Percentiles rank a stretch among this genome's conserved stretches.
Conservation (phyloP, 2,797 vertebrate genomes). For the Eospalax fontanierii region DNA sequence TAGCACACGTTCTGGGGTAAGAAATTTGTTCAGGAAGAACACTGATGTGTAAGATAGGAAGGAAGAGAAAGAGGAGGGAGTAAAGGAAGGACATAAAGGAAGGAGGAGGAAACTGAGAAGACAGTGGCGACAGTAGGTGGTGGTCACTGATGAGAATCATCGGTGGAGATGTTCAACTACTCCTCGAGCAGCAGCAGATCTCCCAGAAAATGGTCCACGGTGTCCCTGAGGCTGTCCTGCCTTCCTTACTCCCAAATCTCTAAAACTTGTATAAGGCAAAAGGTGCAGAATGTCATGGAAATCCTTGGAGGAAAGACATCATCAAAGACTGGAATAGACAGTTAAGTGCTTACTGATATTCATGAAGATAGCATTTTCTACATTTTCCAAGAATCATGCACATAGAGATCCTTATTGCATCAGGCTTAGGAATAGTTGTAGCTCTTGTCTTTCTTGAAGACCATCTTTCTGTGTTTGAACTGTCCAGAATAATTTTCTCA, state of each 20-base stretch:
- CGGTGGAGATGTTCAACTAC: neutral
- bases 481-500: neutral
- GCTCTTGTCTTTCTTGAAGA: slow-evolving; percentile 43
- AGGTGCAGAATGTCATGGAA: neutral
- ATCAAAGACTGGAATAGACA: neutral
- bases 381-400: neutral
- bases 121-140: neutral
- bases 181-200: neutral
- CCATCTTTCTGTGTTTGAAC: neutral
- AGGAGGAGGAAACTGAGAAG: neutral
- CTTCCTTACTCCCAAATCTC: neutral
- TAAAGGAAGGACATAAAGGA: too few species aligned
- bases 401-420: neutral
- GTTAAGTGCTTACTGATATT: neutral
- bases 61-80: neutral
- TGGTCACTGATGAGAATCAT: neutral
- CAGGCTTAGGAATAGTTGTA: neutral
- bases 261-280: neutral
- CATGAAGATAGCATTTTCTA: neutral
- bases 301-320: neutral
- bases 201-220: neutral
- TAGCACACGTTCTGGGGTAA: neutral
- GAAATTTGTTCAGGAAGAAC: neutral
- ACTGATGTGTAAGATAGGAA: neutral
- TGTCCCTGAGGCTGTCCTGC: too few species aligned